Base-by-base conservation (phyloP, 2,888 invertebrate genomes). In the Diloba caeruleocephala region DNA sequence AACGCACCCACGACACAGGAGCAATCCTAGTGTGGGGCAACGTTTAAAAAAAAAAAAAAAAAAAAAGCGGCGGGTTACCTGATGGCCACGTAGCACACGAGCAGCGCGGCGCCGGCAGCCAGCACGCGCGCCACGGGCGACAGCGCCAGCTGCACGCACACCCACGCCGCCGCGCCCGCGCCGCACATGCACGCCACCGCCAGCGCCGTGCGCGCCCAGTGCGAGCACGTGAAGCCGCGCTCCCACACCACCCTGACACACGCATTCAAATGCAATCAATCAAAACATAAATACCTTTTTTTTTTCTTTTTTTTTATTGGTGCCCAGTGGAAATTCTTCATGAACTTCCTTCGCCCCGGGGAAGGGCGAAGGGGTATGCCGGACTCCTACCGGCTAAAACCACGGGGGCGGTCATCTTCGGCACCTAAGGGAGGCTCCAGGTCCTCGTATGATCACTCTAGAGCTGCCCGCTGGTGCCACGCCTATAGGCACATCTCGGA, bases 61-160 rank as follows among this genome's bases (percentile, higher is more conserved):
- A n/a, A n/a, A n/a, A n/a, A 7, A 21, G 1, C 5, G 21, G 2
- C 5, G 5, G 21, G 6, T 45, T 38, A 97, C 97, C 96, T 96
- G 81, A 98, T 94, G 71, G 97, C 97, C 52, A 98, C 95, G 80
- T 98, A 98, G 78, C 97, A 96, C 58, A 98, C 95, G 65, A 98
- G 94, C 43, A 97, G 94, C 34, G 97, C 97, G 38, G 96, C 94
- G 61, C 98, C 98, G 52, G 97, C 97, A 43, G 97, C 96, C 15
- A 97, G 92, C 88, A 97, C 97, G 55, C 97, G 94, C 65, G 96
- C 95, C 44, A 97, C 95, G 21, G 97, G 96, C 80, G 96, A 96
- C 29, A 96, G 95, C 79, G 96, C 97, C 66, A 97, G 89, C 88
- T 97, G 97, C 74, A 97, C 96, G 42, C 96, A 94, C 33, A 96